These are phyloP conservation scores for Mus musculus DNA, from an alignment of 2,113 vertebrate genomes.

Conservation along the genomic window DNA sequence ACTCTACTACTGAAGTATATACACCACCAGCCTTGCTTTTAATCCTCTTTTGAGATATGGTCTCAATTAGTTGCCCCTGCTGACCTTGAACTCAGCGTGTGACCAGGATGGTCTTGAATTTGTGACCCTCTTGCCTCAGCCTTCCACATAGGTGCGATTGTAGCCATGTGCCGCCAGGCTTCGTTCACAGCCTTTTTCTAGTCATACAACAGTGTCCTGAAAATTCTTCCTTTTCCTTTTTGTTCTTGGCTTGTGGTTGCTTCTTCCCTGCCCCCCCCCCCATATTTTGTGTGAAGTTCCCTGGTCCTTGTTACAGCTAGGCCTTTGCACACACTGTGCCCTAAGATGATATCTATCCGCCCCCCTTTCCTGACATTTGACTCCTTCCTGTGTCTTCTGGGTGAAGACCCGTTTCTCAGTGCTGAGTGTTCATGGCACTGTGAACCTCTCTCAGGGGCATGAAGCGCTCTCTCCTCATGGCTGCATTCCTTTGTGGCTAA, in stretches of 20 bases:
- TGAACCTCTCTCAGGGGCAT: neutral
- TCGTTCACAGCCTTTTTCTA: neutral
- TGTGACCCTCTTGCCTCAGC: neutral
- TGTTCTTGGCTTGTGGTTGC: neutral
- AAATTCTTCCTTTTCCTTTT: neutral
- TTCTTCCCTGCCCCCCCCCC: neutral
- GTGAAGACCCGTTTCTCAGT: neutral
- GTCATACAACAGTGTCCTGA: neutral
- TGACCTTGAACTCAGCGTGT: neutral
- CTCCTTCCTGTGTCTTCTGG: neutral
- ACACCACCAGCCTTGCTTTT: neutral
- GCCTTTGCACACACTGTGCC: neutral
- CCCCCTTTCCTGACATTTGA: neutral
- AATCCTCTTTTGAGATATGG: neutral
- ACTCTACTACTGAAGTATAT: neutral
- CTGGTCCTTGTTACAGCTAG: neutral
- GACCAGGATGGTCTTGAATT: neutral
- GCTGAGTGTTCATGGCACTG: neutral
- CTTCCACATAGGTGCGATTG: neutral
- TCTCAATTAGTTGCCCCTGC: neutral
- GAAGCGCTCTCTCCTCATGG: neutral
- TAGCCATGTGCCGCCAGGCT: no score
- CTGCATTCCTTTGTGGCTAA: constrained; percentile 25
- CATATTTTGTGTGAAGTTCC: neutral
- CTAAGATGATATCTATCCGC: neutral